Evolutionary conservation across 2,888 invertebrate genomes (phyloP).

Genomic region (Caenorhabditis becei): DNA sequence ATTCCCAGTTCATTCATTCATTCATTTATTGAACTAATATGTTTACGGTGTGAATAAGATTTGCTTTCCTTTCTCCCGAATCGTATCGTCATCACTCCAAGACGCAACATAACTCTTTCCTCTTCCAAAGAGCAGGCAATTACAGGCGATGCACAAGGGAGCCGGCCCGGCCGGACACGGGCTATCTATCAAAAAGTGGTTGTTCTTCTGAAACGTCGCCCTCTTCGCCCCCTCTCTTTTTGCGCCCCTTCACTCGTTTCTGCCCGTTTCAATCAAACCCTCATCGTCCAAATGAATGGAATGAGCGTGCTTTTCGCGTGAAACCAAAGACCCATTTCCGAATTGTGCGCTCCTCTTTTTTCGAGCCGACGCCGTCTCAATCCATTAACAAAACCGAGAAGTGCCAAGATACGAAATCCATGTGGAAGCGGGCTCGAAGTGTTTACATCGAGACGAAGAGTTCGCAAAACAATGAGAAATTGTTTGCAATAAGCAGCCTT

Average conservation of each 20-base stretch:
- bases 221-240: constrained; percentile 6
- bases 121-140: constrained; percentile 53
- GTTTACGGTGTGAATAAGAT: constrained; percentile 43
- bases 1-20: constrained; percentile 1
- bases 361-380: not conserved
- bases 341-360: not conserved
- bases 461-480: constrained; percentile 3
- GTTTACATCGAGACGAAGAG: not conserved
- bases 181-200: constrained; percentile 48
- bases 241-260: not conserved
- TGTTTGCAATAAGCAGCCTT: constrained; percentile 1
- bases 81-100: not conserved
- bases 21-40: not conserved
- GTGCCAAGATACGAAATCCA: not conserved
- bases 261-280: constrained; percentile 34
- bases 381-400: not conserved
- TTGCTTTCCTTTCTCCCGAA: constrained; percentile 1
- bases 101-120: constrained; percentile 3
- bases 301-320: constrained; percentile 3
- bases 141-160: constrained; percentile 26
- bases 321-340: constrained; percentile 11
- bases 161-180: constrained; percentile 25
- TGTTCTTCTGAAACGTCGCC: constrained; percentile 3
- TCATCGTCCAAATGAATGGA: constrained; percentile 45
- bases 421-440: not conserved